These are phyloP conservation scores for Lepidocyrtinus sp. DNA, from an alignment of 2,888 invertebrate species.

Conservation along the genomic window DNA sequence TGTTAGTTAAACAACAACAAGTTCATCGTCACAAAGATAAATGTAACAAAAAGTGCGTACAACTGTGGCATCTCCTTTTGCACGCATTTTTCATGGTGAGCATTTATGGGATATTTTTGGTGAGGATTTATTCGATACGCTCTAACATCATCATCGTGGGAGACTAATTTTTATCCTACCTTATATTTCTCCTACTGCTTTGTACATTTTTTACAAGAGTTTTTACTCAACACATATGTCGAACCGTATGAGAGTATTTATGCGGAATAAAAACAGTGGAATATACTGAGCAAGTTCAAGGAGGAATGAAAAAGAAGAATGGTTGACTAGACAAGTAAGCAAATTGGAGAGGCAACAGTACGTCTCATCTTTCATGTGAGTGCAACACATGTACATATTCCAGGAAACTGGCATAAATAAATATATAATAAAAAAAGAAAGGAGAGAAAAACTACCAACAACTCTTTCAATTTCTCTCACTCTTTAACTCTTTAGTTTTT, in stretches of 20 bases:
- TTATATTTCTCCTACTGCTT: background rate
- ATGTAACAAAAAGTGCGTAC: constrained; percentile 1
- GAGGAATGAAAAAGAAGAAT: constrained; percentile 23
- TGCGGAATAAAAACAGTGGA: background rate
- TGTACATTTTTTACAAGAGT: background rate
- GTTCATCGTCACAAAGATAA: background rate
- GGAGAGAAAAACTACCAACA: constrained; percentile 9
- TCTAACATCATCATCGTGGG: background rate
- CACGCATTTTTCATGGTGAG: constrained; percentile 15
- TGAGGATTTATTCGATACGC: constrained; percentile 29
- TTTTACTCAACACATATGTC: constrained; percentile 13
- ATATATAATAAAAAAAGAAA: constrained; percentile 46
- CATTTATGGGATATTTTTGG: constrained; percentile 39
- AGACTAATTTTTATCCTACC: constrained; percentile 13
- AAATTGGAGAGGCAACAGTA: constrained; percentile 53
- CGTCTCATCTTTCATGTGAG: constrained; percentile 46
- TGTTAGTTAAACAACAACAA: background rate
- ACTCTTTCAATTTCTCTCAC: constrained; percentile 19
- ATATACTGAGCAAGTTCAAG: background rate
- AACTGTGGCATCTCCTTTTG: constrained; percentile 3
- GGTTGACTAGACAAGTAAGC: constrained; percentile 43
- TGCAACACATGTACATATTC: constrained; percentile 49
- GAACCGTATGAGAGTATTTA: background rate
- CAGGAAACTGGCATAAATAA: constrained; percentile 52
- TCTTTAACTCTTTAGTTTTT: background rate